Base-by-base conservation (phyloP, 2,797 vertebrate genomes). In the Telmatherina bonti region DNA sequence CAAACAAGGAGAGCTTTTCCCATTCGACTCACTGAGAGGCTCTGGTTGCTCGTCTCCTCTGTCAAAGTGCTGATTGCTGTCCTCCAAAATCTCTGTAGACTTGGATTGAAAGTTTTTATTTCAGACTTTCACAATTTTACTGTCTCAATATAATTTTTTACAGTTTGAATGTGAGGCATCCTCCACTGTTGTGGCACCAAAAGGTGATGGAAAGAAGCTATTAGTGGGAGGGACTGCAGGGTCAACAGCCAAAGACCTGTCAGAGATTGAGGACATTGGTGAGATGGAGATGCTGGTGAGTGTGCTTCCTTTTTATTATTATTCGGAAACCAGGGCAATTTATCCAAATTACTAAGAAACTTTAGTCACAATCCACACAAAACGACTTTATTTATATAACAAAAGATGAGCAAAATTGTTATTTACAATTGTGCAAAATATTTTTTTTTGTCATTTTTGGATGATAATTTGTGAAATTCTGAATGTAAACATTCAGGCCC, bases 281-380 rank as follows among this genome's bases (percentile, higher is more conserved):
- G 85, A 93, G 74, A 51, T 89, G 59, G 89, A 90, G 76, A 74
- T 31, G 51, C 81, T 89, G 85, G 91, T 93, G 74, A 91, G 89
- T 76, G 49, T 29, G 57, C 52, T 31, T 62, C 26, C 12, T 36
- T 62, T 41, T 16, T 67, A 38, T 59, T 61, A 43, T 52, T 7
- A 15, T 29, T 15, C 26, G 15, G 31, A 67, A 51, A 58, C 67
- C 51, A 22, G 13, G 55, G 66, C 30, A 35, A 20, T 61, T 54
- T 12, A 55, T 24, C 7, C 12, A 55, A 62, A 72, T 58, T 22
- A 54, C 24, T 13, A 27, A 11, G 35, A 20, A 18, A 43, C 16
- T 41, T 41, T 4, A 20, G 18, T 43, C 5, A 18, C 16, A 62
- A 70, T 7, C 58, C 31, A 7, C 0, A 2, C 33, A 53, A 33